A percentile compares a stretch with the other conserved stretches of the same genome.
Conservation (phyloP, 1,140 invertebrate genomes). For the Heliconius melpomene region DNA sequence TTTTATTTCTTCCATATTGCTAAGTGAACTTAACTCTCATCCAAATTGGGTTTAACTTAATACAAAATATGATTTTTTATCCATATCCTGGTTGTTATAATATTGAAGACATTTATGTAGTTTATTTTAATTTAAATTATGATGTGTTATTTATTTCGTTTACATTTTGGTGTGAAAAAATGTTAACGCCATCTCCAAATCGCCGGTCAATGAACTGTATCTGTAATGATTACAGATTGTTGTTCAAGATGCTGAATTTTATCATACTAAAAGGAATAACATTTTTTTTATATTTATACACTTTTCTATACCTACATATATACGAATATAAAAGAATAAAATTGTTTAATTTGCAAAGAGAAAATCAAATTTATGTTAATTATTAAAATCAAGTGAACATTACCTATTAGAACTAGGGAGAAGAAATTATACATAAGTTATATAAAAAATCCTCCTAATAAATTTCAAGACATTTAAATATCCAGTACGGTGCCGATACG, state of each 20-base stretch:
- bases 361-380: too few relatives aligned
- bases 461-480: not conserved
- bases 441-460: too few relatives aligned
- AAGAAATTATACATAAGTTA: too few relatives aligned
- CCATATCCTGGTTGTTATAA: not conserved
- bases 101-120: not conserved
- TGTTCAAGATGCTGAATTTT: not conserved
- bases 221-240: slow-evolving; percentile 9
- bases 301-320: not conserved
- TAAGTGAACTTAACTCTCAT: not conserved
- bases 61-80: not conserved
- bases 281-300: not conserved
- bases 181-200: not conserved
- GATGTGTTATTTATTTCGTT: not conserved
- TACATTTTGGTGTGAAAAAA: not conserved
- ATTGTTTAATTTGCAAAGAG: too few relatives aligned
- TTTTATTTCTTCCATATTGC: not conserved
- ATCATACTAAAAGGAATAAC: not conserved
- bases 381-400: too few relatives aligned
- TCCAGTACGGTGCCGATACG: not conserved
- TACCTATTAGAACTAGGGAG: too few relatives aligned
- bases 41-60: not conserved
- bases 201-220: not conserved
- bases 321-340: too few relatives aligned
- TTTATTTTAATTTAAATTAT: not conserved